Conservation (phyloP, 2,888 invertebrate species). For the Encarsia formosa region DNA sequence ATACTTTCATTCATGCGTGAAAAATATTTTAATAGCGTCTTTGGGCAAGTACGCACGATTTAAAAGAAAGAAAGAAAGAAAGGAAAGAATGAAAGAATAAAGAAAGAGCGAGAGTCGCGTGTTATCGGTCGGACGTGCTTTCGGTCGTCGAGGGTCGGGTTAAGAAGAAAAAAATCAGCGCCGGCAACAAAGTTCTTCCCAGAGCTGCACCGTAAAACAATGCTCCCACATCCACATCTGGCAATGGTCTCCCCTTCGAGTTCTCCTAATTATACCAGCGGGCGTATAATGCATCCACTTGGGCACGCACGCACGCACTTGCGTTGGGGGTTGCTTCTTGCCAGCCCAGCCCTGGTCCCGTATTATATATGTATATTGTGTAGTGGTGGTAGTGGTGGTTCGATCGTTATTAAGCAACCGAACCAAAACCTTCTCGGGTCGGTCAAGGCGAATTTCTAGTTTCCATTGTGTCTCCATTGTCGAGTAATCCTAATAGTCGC, state of each 20-base stretch:
- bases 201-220: conserved; percentile 47
- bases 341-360: conserved; percentile 31
- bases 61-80: neutral
- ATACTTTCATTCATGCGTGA: no score
- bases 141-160: conserved; percentile 23
- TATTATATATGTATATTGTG: conserved; percentile 16
- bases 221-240: conserved; percentile 53
- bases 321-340: no score
- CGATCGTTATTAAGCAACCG: no score
- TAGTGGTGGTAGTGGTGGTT: neutral
- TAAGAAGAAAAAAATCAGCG: conserved; percentile 32
- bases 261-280: neutral
- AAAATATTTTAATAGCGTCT: no score
- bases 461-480: no score
- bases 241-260: conserved; percentile 49
- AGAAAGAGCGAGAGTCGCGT: conserved; percentile 15
- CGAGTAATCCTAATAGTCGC: no score
- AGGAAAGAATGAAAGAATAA: conserved; percentile 16
- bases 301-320: neutral
- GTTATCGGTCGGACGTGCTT: conserved; percentile 27
- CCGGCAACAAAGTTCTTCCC: no score
- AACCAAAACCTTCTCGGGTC: no score
- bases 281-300: neutral
- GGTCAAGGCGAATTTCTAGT: no score
- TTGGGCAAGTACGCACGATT: neutral